Evolutionary conservation across 2,113 vertebrate genomes (phyloP), one percentile per base, ranked within the genome.

Genomic region (Apodemus speciosus): DNA sequence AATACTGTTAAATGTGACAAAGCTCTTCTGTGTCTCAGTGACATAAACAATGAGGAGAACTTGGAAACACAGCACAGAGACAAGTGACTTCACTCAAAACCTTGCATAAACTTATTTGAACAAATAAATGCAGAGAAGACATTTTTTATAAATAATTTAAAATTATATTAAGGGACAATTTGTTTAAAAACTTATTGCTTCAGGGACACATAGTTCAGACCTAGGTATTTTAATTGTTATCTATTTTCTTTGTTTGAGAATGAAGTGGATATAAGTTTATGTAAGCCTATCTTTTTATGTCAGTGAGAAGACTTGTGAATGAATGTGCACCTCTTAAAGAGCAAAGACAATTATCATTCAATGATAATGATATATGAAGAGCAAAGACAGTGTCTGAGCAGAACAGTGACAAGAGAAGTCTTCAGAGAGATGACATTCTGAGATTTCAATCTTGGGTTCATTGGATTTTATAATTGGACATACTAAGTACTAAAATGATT

Each of bases 131-230:
- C 13, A 16, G 43, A 71, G 23, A 80, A 71, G 0, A 94, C 56
- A 68, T 56, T 66, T 81, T 3, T 81, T 92, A 40, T 35, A 80
- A 85, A 85, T 75, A 93, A 94, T 92, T 92, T 2, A 30, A 94
- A 92, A 68, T 88, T 32, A 71, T 53, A 10, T 8, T 64, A 60
- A 81, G 32, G n/a, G 84, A 72, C 58, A 46, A 32, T 60, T 88
- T 56, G 5, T 80, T 15, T 40, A 86, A 92, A 81, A 21, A 53
- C 49, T 40, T 68, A 43, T 90, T 58, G 7, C 69, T 93, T 77
- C 56, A 85, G 81, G 14, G 32, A 66, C 4, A 49, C 43, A 79
- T 75, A 53, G 2, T 7, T 68, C 71, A 14, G 9, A 46, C 2
- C 49, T 66, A 46, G 30, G 0, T 94, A 43, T 84, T 92, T 94